Percentiles rank a stretch among this genome's conserved stretches.
These are phyloP conservation scores for Capromys pilorides DNA, from an alignment of 2,797 vertebrate species.

Conservation along the genomic window DNA sequence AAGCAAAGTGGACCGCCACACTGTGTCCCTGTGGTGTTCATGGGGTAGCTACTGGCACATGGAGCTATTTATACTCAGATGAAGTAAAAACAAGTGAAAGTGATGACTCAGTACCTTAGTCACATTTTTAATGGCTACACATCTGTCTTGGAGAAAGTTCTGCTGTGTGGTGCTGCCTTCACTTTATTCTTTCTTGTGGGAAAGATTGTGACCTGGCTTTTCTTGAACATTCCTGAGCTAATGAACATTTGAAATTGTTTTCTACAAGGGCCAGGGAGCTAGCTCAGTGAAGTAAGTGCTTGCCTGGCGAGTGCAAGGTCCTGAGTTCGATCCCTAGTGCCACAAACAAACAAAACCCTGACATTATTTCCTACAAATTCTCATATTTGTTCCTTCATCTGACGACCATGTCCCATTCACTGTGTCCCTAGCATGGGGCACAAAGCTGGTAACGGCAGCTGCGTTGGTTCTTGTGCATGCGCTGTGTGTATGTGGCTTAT, in stretches of 20 bases:
- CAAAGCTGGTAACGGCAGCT: not conserved
- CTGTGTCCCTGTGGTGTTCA: not conserved
- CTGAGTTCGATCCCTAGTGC: no score
- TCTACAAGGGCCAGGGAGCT: not conserved
- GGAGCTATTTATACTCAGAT: not conserved
- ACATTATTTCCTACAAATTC: not conserved
- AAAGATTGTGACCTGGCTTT: not conserved
- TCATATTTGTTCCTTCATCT: not conserved
- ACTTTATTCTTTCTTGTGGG: not conserved
- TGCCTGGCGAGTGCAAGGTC: no score
- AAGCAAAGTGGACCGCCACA: not conserved
- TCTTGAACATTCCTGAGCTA: not conserved
- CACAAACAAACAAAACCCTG: not conserved
- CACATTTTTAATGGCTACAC: not conserved
- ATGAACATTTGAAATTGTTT: not conserved
- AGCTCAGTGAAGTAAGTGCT: no score
- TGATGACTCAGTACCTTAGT: not conserved
- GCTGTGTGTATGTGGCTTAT: not conserved
- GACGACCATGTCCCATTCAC: not conserved
- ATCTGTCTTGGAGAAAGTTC: not conserved
- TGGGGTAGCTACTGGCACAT: not conserved
- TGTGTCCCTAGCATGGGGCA: not conserved
- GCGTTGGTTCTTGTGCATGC: not conserved
- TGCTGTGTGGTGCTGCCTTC: not conserved
- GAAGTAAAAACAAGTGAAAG: not conserved